phyloP scores from a whole-genome alignment of 2,797 vertebrate species.

The Molossus alvarezi region DNA sequence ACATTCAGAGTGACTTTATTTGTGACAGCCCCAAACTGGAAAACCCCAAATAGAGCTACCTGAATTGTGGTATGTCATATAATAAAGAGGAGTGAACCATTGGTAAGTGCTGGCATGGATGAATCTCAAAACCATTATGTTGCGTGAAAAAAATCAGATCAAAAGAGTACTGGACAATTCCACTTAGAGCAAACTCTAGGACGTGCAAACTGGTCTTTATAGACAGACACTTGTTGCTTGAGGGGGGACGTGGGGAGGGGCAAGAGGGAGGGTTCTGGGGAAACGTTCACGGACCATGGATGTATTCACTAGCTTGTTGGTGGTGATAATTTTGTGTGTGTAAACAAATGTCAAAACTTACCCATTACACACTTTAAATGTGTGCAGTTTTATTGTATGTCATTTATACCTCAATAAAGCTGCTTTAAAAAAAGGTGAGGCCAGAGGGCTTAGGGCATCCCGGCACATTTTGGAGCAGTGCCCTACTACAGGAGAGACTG shows the following conservation, averaged over 20 bases:
- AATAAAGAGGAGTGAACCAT: not conserved
- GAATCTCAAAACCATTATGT: not conserved
- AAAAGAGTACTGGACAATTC: not conserved
- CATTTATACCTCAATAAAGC: not conserved
- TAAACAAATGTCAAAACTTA: not conserved
- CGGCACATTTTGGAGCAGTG: not conserved
- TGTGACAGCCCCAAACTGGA: not conserved
- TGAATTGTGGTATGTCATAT: accelerated
- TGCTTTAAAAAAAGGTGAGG: not conserved
- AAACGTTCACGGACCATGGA: not conserved
- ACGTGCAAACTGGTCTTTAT: not conserved
- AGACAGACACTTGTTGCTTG: not conserved
- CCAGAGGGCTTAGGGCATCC: not conserved
- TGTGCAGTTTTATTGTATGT: not conserved
- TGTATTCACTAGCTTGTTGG: not conserved
- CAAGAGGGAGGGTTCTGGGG: not conserved
- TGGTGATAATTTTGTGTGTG: not conserved
- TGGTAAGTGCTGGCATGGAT: too few species aligned
- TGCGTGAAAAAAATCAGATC: not conserved
- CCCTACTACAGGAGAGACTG: not conserved
- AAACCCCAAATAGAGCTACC: not conserved
- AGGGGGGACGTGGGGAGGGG: too few species aligned
- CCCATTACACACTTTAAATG: not conserved
- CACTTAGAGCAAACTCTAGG: not conserved
- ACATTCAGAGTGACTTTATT: not conserved